Base-by-base conservation (phyloP, 2,797 vertebrate species). In the Xenopus petersii region DNA sequence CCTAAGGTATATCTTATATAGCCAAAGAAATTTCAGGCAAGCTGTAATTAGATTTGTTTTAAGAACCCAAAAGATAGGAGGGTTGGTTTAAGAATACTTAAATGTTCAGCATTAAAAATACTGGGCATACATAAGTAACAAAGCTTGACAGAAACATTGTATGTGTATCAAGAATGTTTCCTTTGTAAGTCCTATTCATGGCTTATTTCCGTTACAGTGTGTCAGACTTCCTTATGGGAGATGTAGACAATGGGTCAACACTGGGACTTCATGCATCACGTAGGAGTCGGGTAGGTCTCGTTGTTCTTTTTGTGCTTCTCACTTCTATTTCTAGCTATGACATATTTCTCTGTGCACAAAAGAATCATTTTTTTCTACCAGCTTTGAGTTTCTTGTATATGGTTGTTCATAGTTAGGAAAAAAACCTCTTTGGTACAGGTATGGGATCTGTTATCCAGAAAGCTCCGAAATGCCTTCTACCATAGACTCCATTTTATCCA, bases 171-270 rank as follows among this genome's bases (percentile, higher is more conserved):
- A 54, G 49, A 54, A 54, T 54, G 49, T 54, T 12, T 54, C 2
- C 49, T 54, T 54, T 54, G 49, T 56, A 56, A 2, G 21, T 58
- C n/a, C 21, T 60, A 24, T 60, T 60, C 10, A 26, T 60, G 58
- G 71, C 83, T 75, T 86, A 68, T 84, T 84, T 80, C 80, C 74
- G 71, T 84, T 80, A 74, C 90, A 99, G 98, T 85, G 94, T 99
- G 90, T 98, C 98, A 89, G 96, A 97, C 88, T 96, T 98, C 93
- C 95, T 99, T 94, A 99, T 99, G 98, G 97, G 96, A 94, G 98
- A 98, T 95, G 94, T 97, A 93, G 94, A 97, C 91, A 97, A 90
- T 89, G 93, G 94, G 85, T 94, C 95, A 48, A 91, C 94, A 88
- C 81, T 96, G 89, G 94, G 94, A 87, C 92, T 95, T 82, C 91